Conservation (phyloP, 92 coral and sea anemone genomes). For the Phymanthus crucifer region DNA sequence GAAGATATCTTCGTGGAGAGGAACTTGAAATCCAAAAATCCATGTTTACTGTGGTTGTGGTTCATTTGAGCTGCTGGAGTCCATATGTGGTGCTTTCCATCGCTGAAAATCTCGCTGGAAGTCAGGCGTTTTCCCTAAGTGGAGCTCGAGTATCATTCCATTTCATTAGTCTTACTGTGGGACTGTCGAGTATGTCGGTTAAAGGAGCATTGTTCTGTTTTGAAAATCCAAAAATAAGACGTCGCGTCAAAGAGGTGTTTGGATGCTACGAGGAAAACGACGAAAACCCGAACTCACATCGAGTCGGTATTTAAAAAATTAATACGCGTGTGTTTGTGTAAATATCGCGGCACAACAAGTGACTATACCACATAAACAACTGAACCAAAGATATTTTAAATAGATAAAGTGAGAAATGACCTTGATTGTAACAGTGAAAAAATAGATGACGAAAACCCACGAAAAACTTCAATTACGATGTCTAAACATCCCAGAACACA, state of each 20-base stretch:
- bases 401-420: no score
- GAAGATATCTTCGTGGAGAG: constrained; percentile 43
- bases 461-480: no score
- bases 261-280: constrained; percentile 36
- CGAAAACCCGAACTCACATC: neutral
- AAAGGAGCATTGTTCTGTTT: constrained; percentile 71
- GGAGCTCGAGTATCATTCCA: constrained; percentile 63
- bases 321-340: neutral
- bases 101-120: constrained; percentile 43
- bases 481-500: no score
- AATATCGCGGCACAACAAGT: neutral
- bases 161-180: constrained; percentile 64
- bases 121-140: constrained; percentile 28
- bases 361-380: no score
- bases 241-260: constrained; percentile 56
- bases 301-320: constrained; percentile 21
- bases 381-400: no score
- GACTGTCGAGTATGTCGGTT: constrained; percentile 58
- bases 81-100: constrained; percentile 63
- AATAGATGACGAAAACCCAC: no score
- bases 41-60: constrained; percentile 52
- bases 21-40: constrained; percentile 71
- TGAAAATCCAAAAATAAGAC: constrained; percentile 70
- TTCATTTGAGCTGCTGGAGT: constrained; percentile 71
- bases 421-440: no score